Percentiles rank a stretch among this genome's conserved stretches.
phyloP scores from a whole-genome alignment of 2,113 vertebrate species.

The Coptodon rendalli region DNA sequence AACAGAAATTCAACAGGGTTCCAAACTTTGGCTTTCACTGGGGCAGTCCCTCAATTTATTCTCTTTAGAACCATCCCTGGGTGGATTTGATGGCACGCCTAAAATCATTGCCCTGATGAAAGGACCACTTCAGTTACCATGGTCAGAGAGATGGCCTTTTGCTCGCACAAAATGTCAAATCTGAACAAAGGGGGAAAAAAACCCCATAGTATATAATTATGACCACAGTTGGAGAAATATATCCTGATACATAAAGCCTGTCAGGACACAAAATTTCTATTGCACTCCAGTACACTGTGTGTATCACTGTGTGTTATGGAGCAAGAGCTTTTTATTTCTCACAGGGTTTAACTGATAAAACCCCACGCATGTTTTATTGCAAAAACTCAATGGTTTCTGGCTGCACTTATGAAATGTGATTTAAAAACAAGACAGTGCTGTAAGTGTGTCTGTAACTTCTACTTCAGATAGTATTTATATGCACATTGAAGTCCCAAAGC shows the following conservation, averaged over 20 bases:
- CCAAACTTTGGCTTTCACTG: neutral
- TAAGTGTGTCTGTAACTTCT: neutral
- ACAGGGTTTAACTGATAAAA: slow-evolving; percentile 4
- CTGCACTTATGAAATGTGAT: slow-evolving; percentile 6
- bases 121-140: neutral
- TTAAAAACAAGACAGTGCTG: neutral
- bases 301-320: neutral
- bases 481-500: neutral
- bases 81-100: neutral
- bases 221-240: neutral
- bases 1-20: neutral
- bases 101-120: neutral
- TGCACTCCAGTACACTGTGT: neutral
- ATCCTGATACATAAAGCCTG: neutral
- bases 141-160: neutral
- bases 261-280: neutral
- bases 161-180: neutral
- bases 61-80: neutral
- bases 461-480: neutral
- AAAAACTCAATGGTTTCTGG: neutral
- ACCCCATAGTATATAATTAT: rapidly evolving
- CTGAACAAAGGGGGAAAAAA: neutral
- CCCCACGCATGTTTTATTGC: slow-evolving; percentile 1
- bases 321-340: neutral
- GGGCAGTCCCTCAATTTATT: neutral